phyloP scores from a whole-genome alignment of 2,888 invertebrate species.

The Ophraella communa region DNA sequence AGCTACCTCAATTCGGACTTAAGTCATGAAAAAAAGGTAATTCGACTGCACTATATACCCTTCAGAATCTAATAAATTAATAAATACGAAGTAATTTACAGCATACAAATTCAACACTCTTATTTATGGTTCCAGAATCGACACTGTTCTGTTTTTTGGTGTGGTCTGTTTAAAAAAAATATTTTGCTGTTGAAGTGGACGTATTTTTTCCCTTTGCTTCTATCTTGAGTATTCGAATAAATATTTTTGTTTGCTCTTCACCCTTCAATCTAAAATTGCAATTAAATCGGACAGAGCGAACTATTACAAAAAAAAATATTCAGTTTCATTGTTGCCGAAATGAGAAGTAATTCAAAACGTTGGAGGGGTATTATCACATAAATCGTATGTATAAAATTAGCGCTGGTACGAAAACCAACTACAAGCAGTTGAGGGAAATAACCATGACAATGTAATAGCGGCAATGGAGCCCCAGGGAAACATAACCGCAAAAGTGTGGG shows the following conservation, averaged over 20 bases:
- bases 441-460: slow-evolving; percentile 57
- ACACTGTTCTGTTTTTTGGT: too few relatives aligned
- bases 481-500: slow-evolving; percentile 58
- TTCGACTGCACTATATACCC: too few relatives aligned
- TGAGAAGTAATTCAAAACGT: slow-evolving; percentile 11
- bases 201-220: too few relatives aligned
- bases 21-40: too few relatives aligned
- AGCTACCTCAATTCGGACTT: too few relatives aligned
- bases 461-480: slow-evolving; percentile 58
- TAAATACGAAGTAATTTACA: too few relatives aligned
- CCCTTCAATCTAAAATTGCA: neutral
- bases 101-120: too few relatives aligned
- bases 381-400: slow-evolving; percentile 41
- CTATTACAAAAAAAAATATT: neutral
- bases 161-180: too few relatives aligned
- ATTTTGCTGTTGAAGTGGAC: too few relatives aligned
- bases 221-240: too few relatives aligned
- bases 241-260: neutral
- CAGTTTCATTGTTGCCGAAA: slow-evolving; percentile 2
- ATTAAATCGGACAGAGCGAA: neutral
- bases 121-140: too few relatives aligned
- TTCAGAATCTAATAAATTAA: too few relatives aligned
- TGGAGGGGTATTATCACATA: slow-evolving; percentile 24
- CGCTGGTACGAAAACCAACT: slow-evolving; percentile 26
- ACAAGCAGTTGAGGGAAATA: slow-evolving; percentile 37